Base-by-base conservation (phyloP, 2,888 invertebrate species). In the Tubulanus polymorphus region DNA sequence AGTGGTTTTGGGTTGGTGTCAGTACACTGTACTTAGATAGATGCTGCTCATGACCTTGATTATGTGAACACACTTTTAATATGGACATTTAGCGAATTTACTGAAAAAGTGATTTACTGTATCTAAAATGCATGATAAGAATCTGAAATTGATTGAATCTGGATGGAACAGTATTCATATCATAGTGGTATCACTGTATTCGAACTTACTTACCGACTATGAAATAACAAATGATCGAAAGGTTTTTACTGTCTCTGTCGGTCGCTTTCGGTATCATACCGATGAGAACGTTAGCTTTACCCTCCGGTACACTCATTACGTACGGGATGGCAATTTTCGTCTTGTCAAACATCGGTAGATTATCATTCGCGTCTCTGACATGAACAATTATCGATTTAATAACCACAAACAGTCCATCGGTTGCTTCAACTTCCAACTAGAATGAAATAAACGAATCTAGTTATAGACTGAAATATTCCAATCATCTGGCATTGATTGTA, bases 151-250 rank as follows among this genome's bases (percentile, higher is more conserved):
- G n/a, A n/a, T n/a, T n/a, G n/a, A n/a, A n/a, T n/a, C n/a, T n/a
- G n/a, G n/a, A n/a, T n/a, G n/a, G n/a, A n/a, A n/a, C n/a, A n/a
- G n/a, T n/a, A n/a, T n/a, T n/a, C n/a, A n/a, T n/a, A n/a, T n/a
- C n/a, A n/a, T n/a, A n/a, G n/a, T n/a, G n/a, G n/a, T n/a, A n/a
- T n/a, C n/a, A n/a, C n/a, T n/a, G n/a, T n/a, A n/a, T n/a, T n/a
- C n/a, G n/a, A n/a, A n/a, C n/a, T n/a, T n/a, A 59, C 70, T 63
- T 48, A 73, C 86, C 86, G n/a, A 93, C 85, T 50, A 95, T 89
- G 72, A 87, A 94, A 75, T 93, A 95, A 73, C 94, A 96, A n/a
- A 93, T 90, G 58, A 89, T 88, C 49, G 88, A 83, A 48, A 88
- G 85, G 51, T 72, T 71, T 0, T 89, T 88, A 65, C 89, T 89